These are phyloP conservation scores for Sthenelais limicola DNA, from an alignment of 2,888 invertebrate genomes.

Conservation along the genomic window DNA sequence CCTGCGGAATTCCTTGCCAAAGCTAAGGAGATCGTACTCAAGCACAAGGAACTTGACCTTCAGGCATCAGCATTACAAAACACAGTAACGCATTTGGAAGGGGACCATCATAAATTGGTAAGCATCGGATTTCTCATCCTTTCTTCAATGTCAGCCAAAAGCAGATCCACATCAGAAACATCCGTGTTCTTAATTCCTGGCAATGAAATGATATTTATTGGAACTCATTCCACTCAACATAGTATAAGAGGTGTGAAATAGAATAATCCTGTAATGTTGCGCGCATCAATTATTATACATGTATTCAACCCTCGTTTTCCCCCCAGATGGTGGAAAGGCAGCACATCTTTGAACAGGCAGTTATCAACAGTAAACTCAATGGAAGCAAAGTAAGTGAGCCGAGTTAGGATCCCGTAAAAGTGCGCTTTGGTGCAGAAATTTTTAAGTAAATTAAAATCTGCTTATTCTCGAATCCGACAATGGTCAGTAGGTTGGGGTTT, in stretches of 20 bases:
- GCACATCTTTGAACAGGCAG: conserved; percentile 42
- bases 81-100: conserved; percentile 84
- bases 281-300: conserved; percentile 25
- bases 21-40: conserved; percentile 82
- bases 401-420: too few species aligned
- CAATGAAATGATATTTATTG: too few species aligned
- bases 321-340: conserved; percentile 38
- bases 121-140: conserved; percentile 27
- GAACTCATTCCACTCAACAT: too few species aligned
- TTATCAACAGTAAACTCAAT: conserved; percentile 40
- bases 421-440: too few species aligned
- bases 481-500: too few species aligned
- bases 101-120: conserved; percentile 64
- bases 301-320: conserved; percentile 45
- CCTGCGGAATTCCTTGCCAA: conserved; percentile 72
- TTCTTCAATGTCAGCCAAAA: conserved; percentile 50
- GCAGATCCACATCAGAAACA: too few species aligned
- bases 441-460: too few species aligned
- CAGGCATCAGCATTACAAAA: conserved; percentile 89
- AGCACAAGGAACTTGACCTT: conserved; percentile 92
- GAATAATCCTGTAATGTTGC: conserved; percentile 63
- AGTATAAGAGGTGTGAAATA: conserved; percentile 84
- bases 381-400: conserved; percentile 39
- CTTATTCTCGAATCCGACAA: too few species aligned
- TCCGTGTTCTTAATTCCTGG: too few species aligned